A percentile compares a stretch with the other conserved stretches of the same genome.
These are phyloP conservation scores for Papilio elwesi DNA, from an alignment of 2,888 invertebrate species.

Conservation along the genomic window DNA sequence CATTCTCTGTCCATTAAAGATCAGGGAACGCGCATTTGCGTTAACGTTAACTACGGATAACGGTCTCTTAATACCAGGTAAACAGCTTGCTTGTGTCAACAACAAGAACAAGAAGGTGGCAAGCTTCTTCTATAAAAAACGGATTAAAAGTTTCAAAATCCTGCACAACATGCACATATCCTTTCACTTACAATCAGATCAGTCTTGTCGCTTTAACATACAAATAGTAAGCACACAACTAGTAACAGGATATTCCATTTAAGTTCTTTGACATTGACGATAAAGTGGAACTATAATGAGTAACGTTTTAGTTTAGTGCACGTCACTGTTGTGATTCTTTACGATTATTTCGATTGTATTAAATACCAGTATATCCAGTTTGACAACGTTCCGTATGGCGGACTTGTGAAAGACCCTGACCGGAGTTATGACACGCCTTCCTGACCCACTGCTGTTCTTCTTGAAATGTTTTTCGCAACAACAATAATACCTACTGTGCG, in stretches of 20 bases:
- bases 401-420: constrained; percentile 50
- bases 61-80: too few relatives aligned
- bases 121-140: too few relatives aligned
- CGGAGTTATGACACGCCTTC: constrained; percentile 46
- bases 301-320: background rate
- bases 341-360: constrained; percentile 19
- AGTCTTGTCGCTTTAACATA: too few relatives aligned
- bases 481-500: constrained; percentile 20
- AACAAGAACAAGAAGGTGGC: too few relatives aligned
- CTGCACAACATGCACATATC: too few relatives aligned
- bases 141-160: too few relatives aligned
- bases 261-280: background rate
- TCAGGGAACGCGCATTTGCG: too few relatives aligned
- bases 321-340: background rate
- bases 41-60: too few relatives aligned
- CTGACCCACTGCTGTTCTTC: constrained; percentile 47
- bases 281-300: background rate
- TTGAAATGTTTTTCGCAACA: constrained; percentile 30
- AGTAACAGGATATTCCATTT: background rate
- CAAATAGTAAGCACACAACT: too few relatives aligned
- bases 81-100: too few relatives aligned
- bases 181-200: too few relatives aligned
- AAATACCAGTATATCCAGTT: constrained; percentile 33
- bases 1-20: too few relatives aligned
- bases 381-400: background rate